Percentiles rank a stretch among this genome's conserved stretches.
Conservation (phyloP, 2,888 invertebrate genomes). For the Loripinus fragilis region DNA sequence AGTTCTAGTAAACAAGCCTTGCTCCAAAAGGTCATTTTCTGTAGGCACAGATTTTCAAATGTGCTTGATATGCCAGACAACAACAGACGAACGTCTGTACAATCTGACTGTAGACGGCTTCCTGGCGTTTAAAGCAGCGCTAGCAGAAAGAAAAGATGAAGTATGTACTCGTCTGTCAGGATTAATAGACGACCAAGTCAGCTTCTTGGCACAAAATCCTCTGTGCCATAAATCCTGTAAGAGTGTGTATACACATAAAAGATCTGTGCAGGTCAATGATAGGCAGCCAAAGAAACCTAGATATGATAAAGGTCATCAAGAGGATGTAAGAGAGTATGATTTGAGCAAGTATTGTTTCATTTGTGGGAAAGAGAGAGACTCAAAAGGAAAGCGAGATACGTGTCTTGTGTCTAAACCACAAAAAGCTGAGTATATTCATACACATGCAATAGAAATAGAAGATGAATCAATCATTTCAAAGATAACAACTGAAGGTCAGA, state of each 20-base stretch:
- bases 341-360: background rate
- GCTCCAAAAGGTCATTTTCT: background rate
- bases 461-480: background rate
- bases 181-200: background rate
- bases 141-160: background rate
- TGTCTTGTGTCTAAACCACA: background rate
- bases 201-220: background rate
- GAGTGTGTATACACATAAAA: background rate
- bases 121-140: background rate
- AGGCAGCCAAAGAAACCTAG: background rate
- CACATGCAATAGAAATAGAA: background rate
- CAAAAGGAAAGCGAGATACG: background rate
- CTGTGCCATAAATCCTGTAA: background rate
- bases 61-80: background rate
- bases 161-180: background rate
- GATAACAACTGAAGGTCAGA: background rate
- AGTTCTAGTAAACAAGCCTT: background rate
- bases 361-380: background rate
- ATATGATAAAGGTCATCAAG: background rate
- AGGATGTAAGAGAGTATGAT: background rate
- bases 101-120: background rate
- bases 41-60: background rate
- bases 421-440: background rate
- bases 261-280: background rate
- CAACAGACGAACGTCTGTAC: background rate